Percentiles rank a stretch among this genome's conserved stretches.
Conservation (phyloP, 2,797 vertebrate genomes). For the Platalea minor region DNA sequence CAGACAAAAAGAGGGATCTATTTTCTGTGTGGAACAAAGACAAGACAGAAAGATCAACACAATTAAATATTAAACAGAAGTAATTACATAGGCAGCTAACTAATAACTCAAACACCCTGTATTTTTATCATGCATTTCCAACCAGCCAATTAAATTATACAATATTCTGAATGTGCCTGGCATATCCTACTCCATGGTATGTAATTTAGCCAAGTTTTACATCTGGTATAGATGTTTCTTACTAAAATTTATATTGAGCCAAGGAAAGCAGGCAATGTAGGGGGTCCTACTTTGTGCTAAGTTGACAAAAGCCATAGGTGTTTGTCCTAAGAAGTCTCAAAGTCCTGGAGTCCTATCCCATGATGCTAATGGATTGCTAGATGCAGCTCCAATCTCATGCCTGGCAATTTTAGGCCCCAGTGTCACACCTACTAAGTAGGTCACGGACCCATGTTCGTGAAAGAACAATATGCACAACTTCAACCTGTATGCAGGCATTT, state of each 20-base stretch:
- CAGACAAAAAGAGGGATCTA: conserved; percentile 12
- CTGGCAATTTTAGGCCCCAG: not conserved
- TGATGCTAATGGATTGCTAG: not conserved
- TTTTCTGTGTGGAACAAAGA: conserved; percentile 55
- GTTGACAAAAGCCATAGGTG: not conserved
- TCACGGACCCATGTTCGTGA: not conserved
- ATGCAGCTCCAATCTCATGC: not conserved
- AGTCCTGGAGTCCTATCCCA: not conserved
- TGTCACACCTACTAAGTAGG: not conserved
- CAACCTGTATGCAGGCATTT: not conserved
- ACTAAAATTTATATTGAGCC: not conserved
- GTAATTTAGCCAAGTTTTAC: not conserved
- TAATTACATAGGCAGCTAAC: conserved; percentile 59
- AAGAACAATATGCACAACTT: not conserved
- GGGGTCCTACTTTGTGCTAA: not conserved
- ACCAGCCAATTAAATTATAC: conserved; percentile 1
- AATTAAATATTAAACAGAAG: conserved; percentile 69
- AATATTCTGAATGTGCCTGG: not conserved
- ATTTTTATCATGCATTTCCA: conserved; percentile 48
- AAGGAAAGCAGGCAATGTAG: not conserved
- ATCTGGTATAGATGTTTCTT: not conserved
- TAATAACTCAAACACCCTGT: conserved; percentile 34
- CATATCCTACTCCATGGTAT: not conserved
- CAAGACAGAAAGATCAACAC: conserved; percentile 70
- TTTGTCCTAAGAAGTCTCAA: not conserved